Percentiles rank a stretch among this genome's conserved stretches.
Conservation (phyloP, 2,888 invertebrate genomes). For the Meghimatium bilineatum region DNA sequence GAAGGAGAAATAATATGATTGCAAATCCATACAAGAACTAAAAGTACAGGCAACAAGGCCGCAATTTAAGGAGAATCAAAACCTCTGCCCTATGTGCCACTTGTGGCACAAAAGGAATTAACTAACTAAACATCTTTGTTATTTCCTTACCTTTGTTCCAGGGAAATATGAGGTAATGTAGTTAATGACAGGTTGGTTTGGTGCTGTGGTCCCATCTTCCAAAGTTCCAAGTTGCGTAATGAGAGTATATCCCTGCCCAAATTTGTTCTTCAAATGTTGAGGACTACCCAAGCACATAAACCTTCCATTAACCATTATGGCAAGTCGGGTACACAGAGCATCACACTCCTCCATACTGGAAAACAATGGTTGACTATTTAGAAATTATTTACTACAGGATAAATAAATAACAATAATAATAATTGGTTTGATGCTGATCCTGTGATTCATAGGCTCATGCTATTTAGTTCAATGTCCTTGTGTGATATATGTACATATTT, state of each 20-base stretch:
- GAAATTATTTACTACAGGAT: neutral
- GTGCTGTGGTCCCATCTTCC: conserved; percentile 25
- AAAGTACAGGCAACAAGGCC: too few relatives aligned
- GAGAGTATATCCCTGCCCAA: conserved; percentile 84
- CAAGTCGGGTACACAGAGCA: conserved; percentile 76
- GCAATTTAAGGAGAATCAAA: too few relatives aligned
- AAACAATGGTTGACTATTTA: neutral
- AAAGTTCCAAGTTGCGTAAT: conserved; percentile 77
- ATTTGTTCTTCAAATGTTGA: conserved; percentile 77
- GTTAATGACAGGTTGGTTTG: conserved; percentile 29
- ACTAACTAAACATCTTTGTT: too few relatives aligned
- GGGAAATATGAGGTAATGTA: conserved; percentile 34
- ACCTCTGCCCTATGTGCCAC: too few relatives aligned
- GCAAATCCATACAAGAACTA: too few relatives aligned
- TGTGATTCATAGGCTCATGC: neutral
- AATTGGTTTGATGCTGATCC: neutral
- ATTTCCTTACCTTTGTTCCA: conserved; percentile 27
- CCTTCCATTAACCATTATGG: conserved; percentile 78
- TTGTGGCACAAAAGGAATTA: too few relatives aligned
- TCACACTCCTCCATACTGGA: conserved; percentile 77
- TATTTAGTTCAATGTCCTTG: neutral
- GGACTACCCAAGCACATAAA: conserved; percentile 77
- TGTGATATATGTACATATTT: neutral
- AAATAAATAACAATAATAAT: neutral
- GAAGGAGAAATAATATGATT: too few relatives aligned